Evolutionary conservation across 2,113 vertebrate species (phyloP).

Genomic region (Ellobius talpinus): DNA sequence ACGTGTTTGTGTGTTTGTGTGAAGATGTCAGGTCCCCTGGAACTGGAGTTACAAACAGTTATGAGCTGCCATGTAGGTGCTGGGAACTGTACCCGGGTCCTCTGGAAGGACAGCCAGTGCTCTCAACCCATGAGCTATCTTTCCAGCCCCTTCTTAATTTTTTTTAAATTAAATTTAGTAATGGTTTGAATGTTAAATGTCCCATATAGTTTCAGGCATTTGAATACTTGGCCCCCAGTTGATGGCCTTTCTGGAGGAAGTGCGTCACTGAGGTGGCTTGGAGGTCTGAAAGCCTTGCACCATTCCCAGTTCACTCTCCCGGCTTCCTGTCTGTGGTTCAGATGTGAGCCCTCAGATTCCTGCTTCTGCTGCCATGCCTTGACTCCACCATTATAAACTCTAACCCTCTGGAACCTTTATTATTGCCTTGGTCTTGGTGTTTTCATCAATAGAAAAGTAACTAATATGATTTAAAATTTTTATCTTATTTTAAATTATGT

Average conservation of each 20-base stretch:
- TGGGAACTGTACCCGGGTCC: too few relatives aligned
- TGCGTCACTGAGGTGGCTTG: too few relatives aligned
- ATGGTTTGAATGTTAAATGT: background rate
- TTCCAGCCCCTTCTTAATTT: background rate
- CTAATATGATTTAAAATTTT: background rate
- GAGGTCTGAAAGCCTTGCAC: background rate
- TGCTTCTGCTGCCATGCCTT: background rate
- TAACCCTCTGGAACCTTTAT: background rate
- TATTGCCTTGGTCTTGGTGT: background rate
- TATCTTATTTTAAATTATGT: background rate
- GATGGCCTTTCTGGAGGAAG: background rate
- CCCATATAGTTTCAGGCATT: background rate
- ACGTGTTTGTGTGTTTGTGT: too few relatives aligned
- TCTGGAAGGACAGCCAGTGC: background rate
- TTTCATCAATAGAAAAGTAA: background rate
- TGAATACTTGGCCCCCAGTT: background rate
- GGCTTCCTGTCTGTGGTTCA: background rate
- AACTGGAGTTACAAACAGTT: too few relatives aligned
- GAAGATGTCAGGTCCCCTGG: too few relatives aligned
- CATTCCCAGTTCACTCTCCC: background rate
- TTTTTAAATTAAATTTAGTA: background rate
- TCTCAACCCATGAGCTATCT: background rate
- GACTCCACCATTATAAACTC: background rate
- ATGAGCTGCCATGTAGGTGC: too few relatives aligned
- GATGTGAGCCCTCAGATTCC: background rate